phyloP scores from a whole-genome alignment of 2,113 vertebrate genomes.

The Dinomys branickii region DNA sequence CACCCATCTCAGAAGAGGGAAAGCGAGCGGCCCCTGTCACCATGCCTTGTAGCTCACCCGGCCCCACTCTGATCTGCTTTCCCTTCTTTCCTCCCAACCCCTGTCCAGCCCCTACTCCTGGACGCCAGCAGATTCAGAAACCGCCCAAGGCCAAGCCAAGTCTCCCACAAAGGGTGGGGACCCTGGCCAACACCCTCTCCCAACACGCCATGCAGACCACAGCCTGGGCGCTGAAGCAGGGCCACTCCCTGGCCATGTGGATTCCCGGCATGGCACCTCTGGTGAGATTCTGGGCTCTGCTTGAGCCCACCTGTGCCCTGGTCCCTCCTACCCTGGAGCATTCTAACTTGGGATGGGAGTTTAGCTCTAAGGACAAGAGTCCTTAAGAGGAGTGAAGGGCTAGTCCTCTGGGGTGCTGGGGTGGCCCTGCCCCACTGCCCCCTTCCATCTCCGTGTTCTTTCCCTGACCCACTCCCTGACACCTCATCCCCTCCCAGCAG shows the following conservation, averaged over 20 bases:
- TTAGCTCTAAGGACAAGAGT: neutral
- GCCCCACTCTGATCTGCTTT: neutral
- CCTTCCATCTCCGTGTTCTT: neutral
- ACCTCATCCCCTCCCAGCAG: neutral
- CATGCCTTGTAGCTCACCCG: neutral
- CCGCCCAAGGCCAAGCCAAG: constrained; percentile 64
- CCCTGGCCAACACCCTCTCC: constrained; percentile 82
- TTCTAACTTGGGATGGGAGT: neutral
- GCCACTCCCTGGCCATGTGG: constrained; percentile 84
- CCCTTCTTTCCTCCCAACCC: neutral
- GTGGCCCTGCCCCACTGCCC: neutral
- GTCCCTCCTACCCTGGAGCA: neutral
- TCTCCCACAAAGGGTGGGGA: constrained; percentile 74
- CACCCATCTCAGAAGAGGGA: neutral
- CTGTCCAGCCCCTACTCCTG: constrained; percentile 18
- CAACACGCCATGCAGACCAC: constrained; percentile 83
- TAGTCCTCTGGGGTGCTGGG: neutral
- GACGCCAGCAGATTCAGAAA: neutral
- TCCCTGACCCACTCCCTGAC: neutral
- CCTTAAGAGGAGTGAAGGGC: neutral
- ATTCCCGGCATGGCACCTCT: constrained; percentile 80
- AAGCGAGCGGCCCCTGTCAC: neutral
- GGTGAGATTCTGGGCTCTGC: constrained; percentile 80
- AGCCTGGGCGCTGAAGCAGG: constrained; percentile 80
- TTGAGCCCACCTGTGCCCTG: neutral